Conservation (phyloP, 2,113 vertebrate species). For the Helogale parvula region DNA sequence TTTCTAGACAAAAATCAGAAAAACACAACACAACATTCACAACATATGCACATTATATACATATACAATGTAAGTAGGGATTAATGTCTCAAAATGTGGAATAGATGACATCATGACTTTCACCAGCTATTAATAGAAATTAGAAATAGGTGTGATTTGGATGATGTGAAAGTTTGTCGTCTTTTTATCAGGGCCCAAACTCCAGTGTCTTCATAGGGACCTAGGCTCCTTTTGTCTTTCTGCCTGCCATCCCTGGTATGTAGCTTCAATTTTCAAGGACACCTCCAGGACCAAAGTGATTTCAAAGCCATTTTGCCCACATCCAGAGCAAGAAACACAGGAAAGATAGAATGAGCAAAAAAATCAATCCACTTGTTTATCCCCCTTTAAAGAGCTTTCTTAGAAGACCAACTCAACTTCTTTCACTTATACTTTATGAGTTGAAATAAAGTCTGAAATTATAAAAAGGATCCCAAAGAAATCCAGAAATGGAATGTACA, state of each 20-base stretch:
- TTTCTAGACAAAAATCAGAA: background rate
- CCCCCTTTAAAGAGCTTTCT: background rate
- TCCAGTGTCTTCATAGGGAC: background rate
- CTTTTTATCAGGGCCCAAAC: background rate
- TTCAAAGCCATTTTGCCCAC: background rate
- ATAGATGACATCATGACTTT: background rate
- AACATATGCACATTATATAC: background rate
- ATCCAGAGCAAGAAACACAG: background rate
- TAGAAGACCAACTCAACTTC: background rate
- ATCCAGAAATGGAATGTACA: background rate
- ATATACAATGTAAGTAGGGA: background rate
- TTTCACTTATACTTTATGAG: background rate
- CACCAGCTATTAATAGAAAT: background rate
- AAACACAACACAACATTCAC: background rate
- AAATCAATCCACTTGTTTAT: background rate
- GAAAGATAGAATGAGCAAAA: background rate
- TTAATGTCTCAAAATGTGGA: background rate
- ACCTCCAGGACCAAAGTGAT: background rate
- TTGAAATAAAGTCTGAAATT: background rate
- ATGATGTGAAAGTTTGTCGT: background rate
- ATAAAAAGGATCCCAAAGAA: background rate
- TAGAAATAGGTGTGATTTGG: background rate
- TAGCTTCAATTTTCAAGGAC: background rate
- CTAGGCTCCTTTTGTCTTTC: background rate
- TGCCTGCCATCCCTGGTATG: background rate